A percentile compares a stretch with the other conserved stretches of the same genome.
Conservation (phyloP, 2,113 vertebrate genomes). For the Dolichotis patagonum region DNA sequence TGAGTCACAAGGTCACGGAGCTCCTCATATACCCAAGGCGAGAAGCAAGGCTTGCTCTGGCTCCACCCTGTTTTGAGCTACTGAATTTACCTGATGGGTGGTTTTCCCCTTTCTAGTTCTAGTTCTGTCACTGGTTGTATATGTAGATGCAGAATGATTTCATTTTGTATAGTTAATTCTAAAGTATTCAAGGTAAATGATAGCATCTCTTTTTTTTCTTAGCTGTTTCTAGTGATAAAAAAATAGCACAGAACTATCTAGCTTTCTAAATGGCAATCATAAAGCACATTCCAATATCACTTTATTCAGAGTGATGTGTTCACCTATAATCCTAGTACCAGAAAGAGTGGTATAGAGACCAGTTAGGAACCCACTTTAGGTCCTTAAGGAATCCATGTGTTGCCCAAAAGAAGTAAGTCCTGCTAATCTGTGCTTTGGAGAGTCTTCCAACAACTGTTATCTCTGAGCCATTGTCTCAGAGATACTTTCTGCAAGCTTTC, state of each 20-base stretch:
- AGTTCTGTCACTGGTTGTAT: background rate
- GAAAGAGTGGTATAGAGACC: background rate
- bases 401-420: background rate
- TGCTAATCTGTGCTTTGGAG: background rate
- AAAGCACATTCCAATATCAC: background rate
- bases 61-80: background rate
- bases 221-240: constrained; percentile 24
- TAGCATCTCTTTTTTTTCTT: background rate
- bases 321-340: background rate
- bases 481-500: background rate
- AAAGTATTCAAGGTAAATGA: constrained; percentile 24
- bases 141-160: background rate
- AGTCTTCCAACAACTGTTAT: background rate
- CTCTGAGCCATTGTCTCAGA: background rate
- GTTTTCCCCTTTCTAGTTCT: background rate
- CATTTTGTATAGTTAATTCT: background rate
- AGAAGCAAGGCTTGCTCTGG: background rate
- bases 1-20: background rate
- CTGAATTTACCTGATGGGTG: background rate
- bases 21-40: background rate
- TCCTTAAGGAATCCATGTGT: too few relatives aligned
- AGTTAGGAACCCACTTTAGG: background rate
- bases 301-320: background rate
- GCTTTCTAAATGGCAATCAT: background rate
- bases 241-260: background rate